Evolutionary conservation across 2,797 vertebrate species (phyloP), one percentile per base, ranked within the genome.

Genomic region (Pseudomugil tenellus): DNA sequence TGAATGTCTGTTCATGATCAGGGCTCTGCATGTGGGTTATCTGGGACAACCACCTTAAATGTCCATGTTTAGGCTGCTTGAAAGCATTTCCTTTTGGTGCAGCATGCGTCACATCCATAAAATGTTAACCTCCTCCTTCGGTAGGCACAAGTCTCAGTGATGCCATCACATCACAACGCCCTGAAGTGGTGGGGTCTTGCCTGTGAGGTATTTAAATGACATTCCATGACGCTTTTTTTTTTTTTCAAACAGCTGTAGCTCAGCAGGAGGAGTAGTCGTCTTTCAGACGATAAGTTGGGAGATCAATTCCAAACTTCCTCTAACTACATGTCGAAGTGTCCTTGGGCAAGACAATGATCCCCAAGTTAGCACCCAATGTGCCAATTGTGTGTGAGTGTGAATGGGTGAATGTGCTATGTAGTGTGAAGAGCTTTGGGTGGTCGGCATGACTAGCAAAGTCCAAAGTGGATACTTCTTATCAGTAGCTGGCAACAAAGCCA

Each of bases 201-300:
- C 83, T 12, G 51, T 2, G 68, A 89, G 77, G 89, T 86, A 92
- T 91, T 91, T 92, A 90, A 92, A 92, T 86, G 84, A 90, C 84
- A 65, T 84, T 85, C 80, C 79, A 86, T 89, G 88, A 91, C 71
- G 76, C 75, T 54, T 10, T 57, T 57, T 75, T 81, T 58, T 35
- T n/a, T n/a, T n/a, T n/a, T n/a, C n/a, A n/a, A n/a, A n/a, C n/a
- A n/a, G n/a, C n/a, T 29, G 29, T 29, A 29, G 29, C 29, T 32
- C 32, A 32, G 32, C 4, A 8, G 32, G 7, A 32, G 7, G 5
- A 4, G 7, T 9, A 4, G 32, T 32, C 32, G 5, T 32, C 4
- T 32, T 6, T 32, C 7, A 6, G 9, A 32, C 1, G 32, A 32
- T 6, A 32, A 32, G 32, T 32, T 32, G 3, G 32, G 32, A 32